phyloP scores from a whole-genome alignment of 2,113 vertebrate species.

The Cavia porcellus region DNA sequence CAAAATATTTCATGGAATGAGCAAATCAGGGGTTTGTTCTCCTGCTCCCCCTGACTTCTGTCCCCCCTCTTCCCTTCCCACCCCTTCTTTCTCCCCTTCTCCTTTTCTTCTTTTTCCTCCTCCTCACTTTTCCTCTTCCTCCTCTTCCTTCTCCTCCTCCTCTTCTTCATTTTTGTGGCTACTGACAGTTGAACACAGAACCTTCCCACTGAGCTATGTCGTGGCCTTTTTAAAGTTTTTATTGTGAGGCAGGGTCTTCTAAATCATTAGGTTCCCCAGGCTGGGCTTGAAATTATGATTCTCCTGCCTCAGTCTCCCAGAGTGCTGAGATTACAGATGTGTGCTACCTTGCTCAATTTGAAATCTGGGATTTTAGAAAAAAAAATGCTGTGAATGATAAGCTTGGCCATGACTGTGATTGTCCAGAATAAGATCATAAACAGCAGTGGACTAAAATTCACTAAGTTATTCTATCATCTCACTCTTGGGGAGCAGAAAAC shows the following conservation, averaged over 20 bases:
- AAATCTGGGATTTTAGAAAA: background rate
- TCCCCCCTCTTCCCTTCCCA: too few relatives aligned
- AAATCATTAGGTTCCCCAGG: background rate
- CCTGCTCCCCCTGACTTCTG: fast-evolving
- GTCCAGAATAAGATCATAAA: background rate
- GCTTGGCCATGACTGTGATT: background rate
- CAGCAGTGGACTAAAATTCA: background rate
- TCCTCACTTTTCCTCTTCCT: background rate
- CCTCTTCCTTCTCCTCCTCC: background rate
- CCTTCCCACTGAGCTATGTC: background rate
- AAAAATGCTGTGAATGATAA: background rate
- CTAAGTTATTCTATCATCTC: background rate
- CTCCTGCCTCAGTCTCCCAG: background rate
- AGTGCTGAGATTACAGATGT: background rate
- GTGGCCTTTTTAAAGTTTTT: background rate
- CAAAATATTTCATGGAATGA: background rate
- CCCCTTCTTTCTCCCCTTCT: background rate
- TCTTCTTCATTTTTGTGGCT: background rate
- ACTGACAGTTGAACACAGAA: background rate
- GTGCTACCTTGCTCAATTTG: background rate
- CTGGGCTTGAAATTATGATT: background rate
- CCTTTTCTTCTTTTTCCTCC: background rate
- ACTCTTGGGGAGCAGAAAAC: background rate
- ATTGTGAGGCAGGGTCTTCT: background rate
- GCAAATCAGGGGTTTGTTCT: background rate